Evolutionary conservation across 2,888 invertebrate genomes (phyloP), one percentile per base, ranked within the genome.

Genomic region (Cloeon dipterum): DNA sequence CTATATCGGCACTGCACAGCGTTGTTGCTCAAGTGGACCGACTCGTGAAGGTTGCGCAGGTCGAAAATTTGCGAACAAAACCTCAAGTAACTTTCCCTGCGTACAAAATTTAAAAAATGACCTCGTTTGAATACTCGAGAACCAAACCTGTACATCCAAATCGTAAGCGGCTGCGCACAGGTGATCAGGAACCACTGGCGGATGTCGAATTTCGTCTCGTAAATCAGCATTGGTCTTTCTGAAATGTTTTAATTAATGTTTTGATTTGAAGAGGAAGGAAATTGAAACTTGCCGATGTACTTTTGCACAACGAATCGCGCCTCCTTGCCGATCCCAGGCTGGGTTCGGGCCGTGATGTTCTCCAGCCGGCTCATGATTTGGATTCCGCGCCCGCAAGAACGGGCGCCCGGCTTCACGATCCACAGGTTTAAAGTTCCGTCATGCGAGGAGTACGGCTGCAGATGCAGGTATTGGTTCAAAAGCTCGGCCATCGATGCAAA

Each of bases 101-200:
- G n/a, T n/a, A n/a, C n/a, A n/a, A 35, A 62, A 56, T 41, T 37
- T 41, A 52, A 39, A 42, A 36, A 39, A 8, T 29, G 19, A 20
- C 4, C 14, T 25, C 11, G 18, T 34, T 8, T 11, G 18, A 8
- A 11, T 32, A 14, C 25, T 36, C 33, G 13, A 4, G 4, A 26
- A 16, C 16, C 13, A 26, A 36, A 43, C 77, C 77, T 78, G 62
- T 89, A 91, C 63, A 91, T 74, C 86, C 88, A 91, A 42, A 91
- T 71, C 1, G 82, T 79, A 23, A 91, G 58, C 0, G 91, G 91
- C 51, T 86, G 82, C 49, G 83, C 79, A 53, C 76, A 81, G 1
- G 89, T 86, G 19, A 91, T 75, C 42, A 91, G 60, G 58, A 91
- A 91, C 91, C 91, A 91, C 57, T 91, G 91, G 4, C 91, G 68